Percentiles rank a stretch among this genome's conserved stretches.
Conservation (phyloP, 1,140 invertebrate species). For the Brachionus paranguensis region DNA sequence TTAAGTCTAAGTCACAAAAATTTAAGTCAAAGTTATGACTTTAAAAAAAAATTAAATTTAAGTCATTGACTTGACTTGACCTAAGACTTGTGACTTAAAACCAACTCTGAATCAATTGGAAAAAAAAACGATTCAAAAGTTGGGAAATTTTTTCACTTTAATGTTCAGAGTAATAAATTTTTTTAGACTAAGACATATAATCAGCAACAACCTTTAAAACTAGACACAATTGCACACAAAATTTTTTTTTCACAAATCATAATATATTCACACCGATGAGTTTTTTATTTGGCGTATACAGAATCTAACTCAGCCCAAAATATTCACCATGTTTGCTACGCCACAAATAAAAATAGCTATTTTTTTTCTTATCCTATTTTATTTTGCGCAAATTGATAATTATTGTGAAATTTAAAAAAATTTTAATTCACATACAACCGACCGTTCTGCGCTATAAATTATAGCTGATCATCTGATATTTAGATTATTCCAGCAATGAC, state of each 20-base stretch:
- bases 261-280: neutral
- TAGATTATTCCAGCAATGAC: neutral
- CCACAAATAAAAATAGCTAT: neutral
- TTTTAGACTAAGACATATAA: neutral
- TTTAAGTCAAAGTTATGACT: no score
- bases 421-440: neutral
- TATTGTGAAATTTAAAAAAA: neutral
- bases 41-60: no score
- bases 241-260: neutral
- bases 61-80: no score
- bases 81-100: no score
- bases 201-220: neutral
- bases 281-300: neutral
- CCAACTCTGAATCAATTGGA: no score
- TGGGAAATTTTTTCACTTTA: no score
- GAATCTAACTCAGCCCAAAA: neutral
- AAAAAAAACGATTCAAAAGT: no score
- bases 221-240: neutral
- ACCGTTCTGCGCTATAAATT: neutral
- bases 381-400: neutral
- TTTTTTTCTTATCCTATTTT: neutral
- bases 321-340: neutral
- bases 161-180: no score
- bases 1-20: no score
- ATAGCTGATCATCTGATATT: neutral